phyloP scores from a whole-genome alignment of 2,888 invertebrate species.

The Drosophila gaucha region DNA sequence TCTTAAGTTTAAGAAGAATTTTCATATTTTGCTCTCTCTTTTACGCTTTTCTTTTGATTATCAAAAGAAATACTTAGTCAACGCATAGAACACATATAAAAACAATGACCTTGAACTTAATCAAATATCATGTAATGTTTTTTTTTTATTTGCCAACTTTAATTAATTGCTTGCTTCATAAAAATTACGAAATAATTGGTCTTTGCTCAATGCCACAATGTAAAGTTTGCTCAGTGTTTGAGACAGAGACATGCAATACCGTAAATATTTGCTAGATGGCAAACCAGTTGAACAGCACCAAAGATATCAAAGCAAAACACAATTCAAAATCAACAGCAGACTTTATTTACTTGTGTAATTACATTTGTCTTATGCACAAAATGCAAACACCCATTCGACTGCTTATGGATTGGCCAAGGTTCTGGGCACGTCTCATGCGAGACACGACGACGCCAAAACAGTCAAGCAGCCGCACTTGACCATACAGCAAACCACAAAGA shows the following conservation, averaged over 20 bases:
- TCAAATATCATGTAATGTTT: neutral
- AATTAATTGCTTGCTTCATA: constrained; percentile 5
- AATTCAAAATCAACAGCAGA: constrained; percentile 21
- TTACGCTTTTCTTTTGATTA: too few relatives aligned
- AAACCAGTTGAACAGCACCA: constrained; percentile 22
- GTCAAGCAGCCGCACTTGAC: constrained; percentile 26
- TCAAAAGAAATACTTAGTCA: neutral
- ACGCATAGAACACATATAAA: neutral
- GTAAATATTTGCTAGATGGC: constrained; percentile 37
- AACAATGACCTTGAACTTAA: constrained; percentile 1
- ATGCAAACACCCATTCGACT: constrained; percentile 15
- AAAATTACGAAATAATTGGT: constrained; percentile 32
- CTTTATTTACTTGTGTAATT: constrained; percentile 37
- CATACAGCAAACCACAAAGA: constrained; percentile 9
- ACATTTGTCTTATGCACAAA: constrained; percentile 29
- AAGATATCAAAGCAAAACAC: constrained; percentile 20
- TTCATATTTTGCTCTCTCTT: too few relatives aligned
- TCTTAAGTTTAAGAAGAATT: too few relatives aligned
- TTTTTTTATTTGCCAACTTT: neutral
- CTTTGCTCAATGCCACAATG: constrained; percentile 32
- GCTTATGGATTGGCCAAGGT: constrained; percentile 42
- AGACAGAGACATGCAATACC: constrained; percentile 27
- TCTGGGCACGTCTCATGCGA: constrained; percentile 46
- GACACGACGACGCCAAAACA: constrained; percentile 59
- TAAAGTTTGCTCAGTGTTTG: constrained; percentile 11